These are phyloP conservation scores for Andrena cerasifolii DNA, from an alignment of 1,140 invertebrate genomes.

Conservation along the genomic window DNA sequence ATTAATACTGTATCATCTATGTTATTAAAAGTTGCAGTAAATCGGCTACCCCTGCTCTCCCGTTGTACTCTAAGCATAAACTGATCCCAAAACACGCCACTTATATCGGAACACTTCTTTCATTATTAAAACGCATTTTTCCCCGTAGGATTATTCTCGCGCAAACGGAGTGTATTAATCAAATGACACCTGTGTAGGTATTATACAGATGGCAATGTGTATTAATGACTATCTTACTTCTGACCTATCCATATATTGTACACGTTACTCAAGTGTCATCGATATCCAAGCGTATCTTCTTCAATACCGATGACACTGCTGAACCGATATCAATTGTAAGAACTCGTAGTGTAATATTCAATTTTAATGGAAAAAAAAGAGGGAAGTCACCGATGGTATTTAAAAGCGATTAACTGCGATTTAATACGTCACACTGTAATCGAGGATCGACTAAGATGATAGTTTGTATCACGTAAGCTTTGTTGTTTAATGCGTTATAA, in stretches of 20 bases:
- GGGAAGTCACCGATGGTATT: neutral
- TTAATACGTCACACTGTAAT: slow-evolving; percentile 18
- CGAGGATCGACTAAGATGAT: slow-evolving; percentile 11
- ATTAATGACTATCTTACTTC: slow-evolving; percentile 11
- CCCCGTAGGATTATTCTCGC: slow-evolving; percentile 28
- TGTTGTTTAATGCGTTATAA: slow-evolving; percentile 45
- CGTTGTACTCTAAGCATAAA: slow-evolving; percentile 36
- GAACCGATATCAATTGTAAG: slow-evolving; percentile 11
- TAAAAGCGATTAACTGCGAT: neutral
- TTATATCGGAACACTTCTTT: slow-evolving; percentile 31
- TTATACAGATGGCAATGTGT: slow-evolving; percentile 12
- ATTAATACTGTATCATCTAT: slow-evolving; percentile 28
- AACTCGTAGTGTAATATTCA: slow-evolving; percentile 13
- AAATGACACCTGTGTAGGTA: slow-evolving; percentile 33
- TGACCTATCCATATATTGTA: slow-evolving; percentile 19
- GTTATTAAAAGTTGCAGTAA: slow-evolving; percentile 31
- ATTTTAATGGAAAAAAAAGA: neutral
- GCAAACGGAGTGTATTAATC: slow-evolving; percentile 35
- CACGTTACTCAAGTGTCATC: slow-evolving; percentile 16
- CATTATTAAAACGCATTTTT: slow-evolving; percentile 23
- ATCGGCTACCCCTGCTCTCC: slow-evolving; percentile 27
- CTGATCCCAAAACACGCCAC: neutral
- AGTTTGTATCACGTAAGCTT: slow-evolving; percentile 34
- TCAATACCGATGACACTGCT: slow-evolving; percentile 29
- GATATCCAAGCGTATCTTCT: slow-evolving; percentile 18